Percentiles rank a stretch among this genome's conserved stretches.
Conservation (phyloP, 37 sponge, comb jelly and placozoan genomes). For the Amphimedon queenslandica region DNA sequence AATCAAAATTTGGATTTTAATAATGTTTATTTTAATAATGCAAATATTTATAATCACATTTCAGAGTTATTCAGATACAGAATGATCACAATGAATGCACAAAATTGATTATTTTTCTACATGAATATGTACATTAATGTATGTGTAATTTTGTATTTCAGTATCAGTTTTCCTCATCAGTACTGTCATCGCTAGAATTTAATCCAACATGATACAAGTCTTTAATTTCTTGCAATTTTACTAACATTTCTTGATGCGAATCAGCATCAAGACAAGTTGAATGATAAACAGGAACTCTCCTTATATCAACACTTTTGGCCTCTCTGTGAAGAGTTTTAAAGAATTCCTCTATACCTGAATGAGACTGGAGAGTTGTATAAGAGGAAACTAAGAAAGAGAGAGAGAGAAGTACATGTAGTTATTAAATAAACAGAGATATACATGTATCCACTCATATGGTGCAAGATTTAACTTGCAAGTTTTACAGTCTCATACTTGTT, state of each 20-base stretch:
- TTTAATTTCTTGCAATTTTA: slow-evolving; percentile 8
- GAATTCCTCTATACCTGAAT: slow-evolving; percentile 9
- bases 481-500: no score
- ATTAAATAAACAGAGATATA: background rate
- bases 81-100: no score
- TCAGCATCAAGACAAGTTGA: slow-evolving; percentile 43
- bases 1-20: no score
- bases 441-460: background rate
- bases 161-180: slow-evolving; percentile 13
- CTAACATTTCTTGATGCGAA: slow-evolving; percentile 24
- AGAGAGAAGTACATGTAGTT: background rate
- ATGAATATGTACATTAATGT: no score
- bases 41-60: no score
- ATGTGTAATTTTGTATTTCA: background rate
- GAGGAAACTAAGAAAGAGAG: slow-evolving; percentile 24
- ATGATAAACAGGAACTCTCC: slow-evolving; percentile 16
- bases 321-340: slow-evolving; percentile 7
- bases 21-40: no score
- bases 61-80: no score
- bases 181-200: slow-evolving; percentile 8
- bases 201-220: slow-evolving; percentile 29
- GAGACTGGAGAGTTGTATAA: slow-evolving; percentile 35
- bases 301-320: background rate
- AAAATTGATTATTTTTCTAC: no score
- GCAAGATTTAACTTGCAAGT: no score